Base-by-base conservation (phyloP, 1,140 invertebrate species). In the Cyrtorhinus lividipennis region DNA sequence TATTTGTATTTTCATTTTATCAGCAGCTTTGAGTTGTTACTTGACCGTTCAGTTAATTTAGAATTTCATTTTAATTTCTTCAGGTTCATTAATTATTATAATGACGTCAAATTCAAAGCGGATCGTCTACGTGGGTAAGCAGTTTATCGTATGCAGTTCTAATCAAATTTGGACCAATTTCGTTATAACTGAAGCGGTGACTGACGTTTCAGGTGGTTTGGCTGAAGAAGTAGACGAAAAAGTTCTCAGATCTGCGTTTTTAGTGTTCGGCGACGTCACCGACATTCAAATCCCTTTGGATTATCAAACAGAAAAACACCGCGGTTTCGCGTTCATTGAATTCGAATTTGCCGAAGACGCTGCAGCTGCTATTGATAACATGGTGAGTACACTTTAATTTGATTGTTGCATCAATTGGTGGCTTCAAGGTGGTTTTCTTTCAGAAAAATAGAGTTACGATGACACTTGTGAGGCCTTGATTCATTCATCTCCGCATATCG, bases 191-290 rank as follows among this genome's bases (percentile, higher is more conserved):
- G 48, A 5, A 53, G 10, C 10, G 20, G 48, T 8, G 48, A 53
- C 56, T 24, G 22, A 10, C 48, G 15, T 10, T 10, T 56, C 59
- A 83, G 88, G 96, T 66, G 95, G 96, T 5, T 78, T 99, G 67
- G 89, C 94, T 0, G 95, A 98, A 71, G 95, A 99, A 80, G 95
- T 98, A 0, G 92, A 95, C 70, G 93, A 98, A 69, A 94, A 98
- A 76, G 83, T 95, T 64, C 76, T 99, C 2, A 88, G 93, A 73
- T 90, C 92, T 65, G 95, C 95, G 0, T 99, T 99, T 72, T 92
- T 98, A 68, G 93, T 95, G 15, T 99, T 99, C 77, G 96, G 96
- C 13, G 96, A 99, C 73, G 87, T 99, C 58, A 82, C 94, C 30
- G 95, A 98, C 74, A 87, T 99, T 24, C 92, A 98, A 76, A 95